Percentiles rank a stretch among this genome's conserved stretches.
These are phyloP conservation scores for Hiodon alosoides DNA, from an alignment of 2,113 vertebrate species.

Conservation along the genomic window DNA sequence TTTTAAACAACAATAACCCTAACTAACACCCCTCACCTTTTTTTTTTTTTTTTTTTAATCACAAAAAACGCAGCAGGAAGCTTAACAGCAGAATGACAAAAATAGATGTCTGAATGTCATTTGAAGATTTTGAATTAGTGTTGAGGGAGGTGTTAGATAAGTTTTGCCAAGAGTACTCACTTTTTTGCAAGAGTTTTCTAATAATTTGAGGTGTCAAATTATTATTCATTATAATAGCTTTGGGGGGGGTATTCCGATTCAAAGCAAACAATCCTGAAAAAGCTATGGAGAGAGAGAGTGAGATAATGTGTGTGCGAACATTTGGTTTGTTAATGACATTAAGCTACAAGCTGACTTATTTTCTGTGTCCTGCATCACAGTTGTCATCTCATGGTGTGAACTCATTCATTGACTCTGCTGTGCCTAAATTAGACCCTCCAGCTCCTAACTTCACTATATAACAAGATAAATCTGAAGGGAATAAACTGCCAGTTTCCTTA, in stretches of 20 bases:
- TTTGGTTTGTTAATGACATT: constrained; percentile 6
- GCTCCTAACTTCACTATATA: constrained; percentile 1
- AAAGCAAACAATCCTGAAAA: background rate
- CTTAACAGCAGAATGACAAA: background rate
- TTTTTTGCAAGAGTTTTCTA: constrained; percentile 5
- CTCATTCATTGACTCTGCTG: constrained; percentile 5
- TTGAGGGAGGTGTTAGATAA: background rate
- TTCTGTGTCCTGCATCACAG: constrained; percentile 12
- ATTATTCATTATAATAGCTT: constrained; percentile 16
- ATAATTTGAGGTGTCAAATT: constrained; percentile 1
- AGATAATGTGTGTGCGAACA: background rate
- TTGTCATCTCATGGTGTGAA: constrained; percentile 17
- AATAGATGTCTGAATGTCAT: background rate
- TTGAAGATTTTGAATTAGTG: background rate
- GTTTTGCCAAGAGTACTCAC: constrained; percentile 16
- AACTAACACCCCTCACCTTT: background rate
- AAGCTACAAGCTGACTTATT: background rate
- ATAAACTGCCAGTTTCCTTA: constrained; percentile 39
- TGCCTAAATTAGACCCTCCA: background rate
- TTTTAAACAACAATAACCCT: no score
- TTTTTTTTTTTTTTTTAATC: background rate
- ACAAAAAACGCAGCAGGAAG: background rate
- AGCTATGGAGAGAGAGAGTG: background rate
- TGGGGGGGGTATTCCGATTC: background rate
- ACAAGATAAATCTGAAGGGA: constrained; percentile 8